Percentiles rank a stretch among this genome's conserved stretches.
Evolutionary conservation across 2,888 invertebrate species (phyloP).

Genomic region (Xylocampa areola): DNA sequence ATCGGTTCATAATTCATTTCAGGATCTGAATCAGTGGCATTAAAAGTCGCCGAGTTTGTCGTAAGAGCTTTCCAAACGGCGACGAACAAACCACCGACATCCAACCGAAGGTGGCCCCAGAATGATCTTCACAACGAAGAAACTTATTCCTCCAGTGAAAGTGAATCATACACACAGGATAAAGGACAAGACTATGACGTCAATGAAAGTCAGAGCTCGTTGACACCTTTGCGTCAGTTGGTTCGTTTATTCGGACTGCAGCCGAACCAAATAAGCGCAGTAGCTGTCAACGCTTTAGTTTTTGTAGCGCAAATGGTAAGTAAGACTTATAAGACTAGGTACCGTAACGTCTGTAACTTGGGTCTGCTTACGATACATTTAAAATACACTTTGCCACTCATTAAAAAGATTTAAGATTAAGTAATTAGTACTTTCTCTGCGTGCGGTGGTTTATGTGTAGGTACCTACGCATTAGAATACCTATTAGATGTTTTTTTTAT

Average conservation of each 20-base stretch:
- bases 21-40: conserved; percentile 84
- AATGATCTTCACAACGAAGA: conserved; percentile 60
- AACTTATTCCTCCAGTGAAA: conserved; percentile 55
- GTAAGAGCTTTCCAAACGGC: conserved; percentile 81
- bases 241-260: conserved; percentile 94
- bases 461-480: no score
- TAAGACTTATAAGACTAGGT: no score
- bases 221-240: conserved; percentile 83
- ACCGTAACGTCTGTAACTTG: neutral
- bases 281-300: conserved; percentile 95
- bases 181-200: conserved; percentile 67
- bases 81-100: conserved; percentile 60
- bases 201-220: conserved; percentile 89
- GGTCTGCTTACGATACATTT: neutral
- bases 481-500: no score
- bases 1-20: conserved; percentile 48
- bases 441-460: no score
- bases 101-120: conserved; percentile 59
- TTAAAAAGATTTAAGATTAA: no score
- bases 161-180: conserved; percentile 60
- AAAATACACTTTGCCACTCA: neutral
- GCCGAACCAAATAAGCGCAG: conserved; percentile 93
- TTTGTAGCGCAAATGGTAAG: conserved; percentile 95
- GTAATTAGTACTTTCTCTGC: no score
- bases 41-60: conserved; percentile 85